Conservation (phyloP, 1,140 invertebrate species). For the Hylaeus anthracinus region DNA sequence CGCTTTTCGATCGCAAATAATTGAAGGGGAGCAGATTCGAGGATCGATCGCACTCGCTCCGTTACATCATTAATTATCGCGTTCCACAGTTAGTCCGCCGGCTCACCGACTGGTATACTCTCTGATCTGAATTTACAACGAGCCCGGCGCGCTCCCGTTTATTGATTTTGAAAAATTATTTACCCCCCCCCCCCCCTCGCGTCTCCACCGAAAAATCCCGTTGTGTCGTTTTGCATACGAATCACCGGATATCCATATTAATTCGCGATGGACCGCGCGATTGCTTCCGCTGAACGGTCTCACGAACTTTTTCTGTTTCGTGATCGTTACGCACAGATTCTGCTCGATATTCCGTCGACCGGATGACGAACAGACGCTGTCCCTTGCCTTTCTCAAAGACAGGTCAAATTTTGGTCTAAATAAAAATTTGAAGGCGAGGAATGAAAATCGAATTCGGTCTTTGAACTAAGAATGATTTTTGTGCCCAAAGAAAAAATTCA, state of each 20-base stretch:
- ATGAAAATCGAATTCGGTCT: no score
- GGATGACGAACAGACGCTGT: background rate
- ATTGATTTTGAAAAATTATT: slow-evolving; percentile 26
- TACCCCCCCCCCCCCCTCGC: background rate
- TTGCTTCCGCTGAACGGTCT: slow-evolving; percentile 9
- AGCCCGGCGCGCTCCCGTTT: background rate
- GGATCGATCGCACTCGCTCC: background rate
- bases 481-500: no score
- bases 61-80: slow-evolving; percentile 5
- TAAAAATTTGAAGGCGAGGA: no score
- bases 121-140: background rate
- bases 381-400: no score
- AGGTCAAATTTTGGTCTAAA: no score
- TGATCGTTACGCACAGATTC: slow-evolving; percentile 9
- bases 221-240: background rate
- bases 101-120: no score
- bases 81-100: background rate
- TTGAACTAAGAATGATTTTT: no score
- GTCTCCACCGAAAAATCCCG: slow-evolving; percentile 3
- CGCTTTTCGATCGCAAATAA: background rate
- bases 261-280: slow-evolving; percentile 8
- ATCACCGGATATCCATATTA: background rate
- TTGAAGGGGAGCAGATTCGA: background rate
- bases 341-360: background rate
- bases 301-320: background rate